A percentile compares a stretch with the other conserved stretches of the same genome.
Conservation (phyloP, 2,888 invertebrate species). For the Cabera pusaria region DNA sequence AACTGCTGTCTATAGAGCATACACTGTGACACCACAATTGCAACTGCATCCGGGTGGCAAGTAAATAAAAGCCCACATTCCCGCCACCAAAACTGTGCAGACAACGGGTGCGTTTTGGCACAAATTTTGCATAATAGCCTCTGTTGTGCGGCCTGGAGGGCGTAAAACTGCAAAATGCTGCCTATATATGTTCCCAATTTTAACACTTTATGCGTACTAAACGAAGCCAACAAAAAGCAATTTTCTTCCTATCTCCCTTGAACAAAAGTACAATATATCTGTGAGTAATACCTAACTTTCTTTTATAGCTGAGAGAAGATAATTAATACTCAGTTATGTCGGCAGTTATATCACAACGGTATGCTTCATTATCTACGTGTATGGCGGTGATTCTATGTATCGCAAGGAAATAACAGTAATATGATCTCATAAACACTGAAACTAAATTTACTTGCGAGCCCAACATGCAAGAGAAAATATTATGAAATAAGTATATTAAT, state of each 20-base stretch:
- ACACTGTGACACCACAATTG: conserved; percentile 48
- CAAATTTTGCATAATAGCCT: conserved; percentile 70
- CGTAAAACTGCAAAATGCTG: conserved; percentile 46
- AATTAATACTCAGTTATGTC: conserved; percentile 18
- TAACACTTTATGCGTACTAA: conserved; percentile 33
- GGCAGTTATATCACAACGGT: conserved; percentile 8
- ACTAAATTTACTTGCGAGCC: conserved; percentile 29
- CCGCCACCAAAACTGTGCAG: conserved; percentile 56
- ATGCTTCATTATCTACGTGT: conserved; percentile 15
- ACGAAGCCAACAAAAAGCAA: conserved; percentile 34
- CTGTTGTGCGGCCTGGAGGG: conserved; percentile 51
- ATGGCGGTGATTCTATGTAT: conserved; percentile 7
- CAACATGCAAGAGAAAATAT: conserved; percentile 53
- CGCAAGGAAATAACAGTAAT: conserved; percentile 19
- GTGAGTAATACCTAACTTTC: conserved; percentile 16
- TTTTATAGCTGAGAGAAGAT: conserved; percentile 21
- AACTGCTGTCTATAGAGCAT: no score
- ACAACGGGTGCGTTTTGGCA: conserved; percentile 62
- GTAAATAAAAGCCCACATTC: conserved; percentile 61
- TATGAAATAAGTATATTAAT: conserved; percentile 75
- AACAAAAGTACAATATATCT: conserved; percentile 20
- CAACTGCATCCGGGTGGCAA: conserved; percentile 55
- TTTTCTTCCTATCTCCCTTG: conserved; percentile 25
- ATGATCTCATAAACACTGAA: conserved; percentile 21
- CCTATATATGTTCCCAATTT: conserved; percentile 31